phyloP scores from a whole-genome alignment of 2,797 vertebrate species.

The Amniataba percoides region DNA sequence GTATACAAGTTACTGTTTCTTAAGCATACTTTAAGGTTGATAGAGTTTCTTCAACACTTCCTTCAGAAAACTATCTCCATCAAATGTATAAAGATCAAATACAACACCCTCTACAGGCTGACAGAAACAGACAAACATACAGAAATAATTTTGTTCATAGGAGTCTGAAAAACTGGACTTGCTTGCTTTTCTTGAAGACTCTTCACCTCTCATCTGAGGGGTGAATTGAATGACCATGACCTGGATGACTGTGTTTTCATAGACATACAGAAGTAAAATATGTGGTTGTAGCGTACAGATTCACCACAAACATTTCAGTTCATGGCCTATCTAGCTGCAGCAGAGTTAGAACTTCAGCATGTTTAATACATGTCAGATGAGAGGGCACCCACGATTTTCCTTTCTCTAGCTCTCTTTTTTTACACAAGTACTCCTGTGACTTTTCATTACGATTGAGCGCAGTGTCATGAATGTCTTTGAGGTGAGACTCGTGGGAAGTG shows the following conservation, averaged over 20 bases:
- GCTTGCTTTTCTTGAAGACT: too few relatives aligned
- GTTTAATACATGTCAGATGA: too few relatives aligned
- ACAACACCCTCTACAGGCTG: neutral
- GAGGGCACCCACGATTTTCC: neutral
- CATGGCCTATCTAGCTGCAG: too few relatives aligned
- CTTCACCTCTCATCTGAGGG: too few relatives aligned
- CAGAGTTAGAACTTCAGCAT: too few relatives aligned
- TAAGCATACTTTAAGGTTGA: neutral
- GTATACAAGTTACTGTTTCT: slow-evolving; percentile 30
- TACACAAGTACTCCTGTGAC: neutral
- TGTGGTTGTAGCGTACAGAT: neutral
- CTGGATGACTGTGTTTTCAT: too few relatives aligned
- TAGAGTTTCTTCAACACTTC: slow-evolving; percentile 29
- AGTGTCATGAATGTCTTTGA: neutral
- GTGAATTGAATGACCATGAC: too few relatives aligned
- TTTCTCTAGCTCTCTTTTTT: neutral
- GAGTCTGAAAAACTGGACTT: too few relatives aligned
- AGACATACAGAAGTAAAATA: neutral
- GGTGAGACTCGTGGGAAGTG: neutral
- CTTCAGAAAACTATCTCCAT: neutral
- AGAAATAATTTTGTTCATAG: too few relatives aligned
- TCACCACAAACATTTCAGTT: neutral
- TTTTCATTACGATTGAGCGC: neutral
- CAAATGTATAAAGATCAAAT: slow-evolving; percentile 13
- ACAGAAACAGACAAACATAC: neutral